Conservation (phyloP, 2,113 vertebrate species). For the Sterrhoptilus dennistouni region DNA sequence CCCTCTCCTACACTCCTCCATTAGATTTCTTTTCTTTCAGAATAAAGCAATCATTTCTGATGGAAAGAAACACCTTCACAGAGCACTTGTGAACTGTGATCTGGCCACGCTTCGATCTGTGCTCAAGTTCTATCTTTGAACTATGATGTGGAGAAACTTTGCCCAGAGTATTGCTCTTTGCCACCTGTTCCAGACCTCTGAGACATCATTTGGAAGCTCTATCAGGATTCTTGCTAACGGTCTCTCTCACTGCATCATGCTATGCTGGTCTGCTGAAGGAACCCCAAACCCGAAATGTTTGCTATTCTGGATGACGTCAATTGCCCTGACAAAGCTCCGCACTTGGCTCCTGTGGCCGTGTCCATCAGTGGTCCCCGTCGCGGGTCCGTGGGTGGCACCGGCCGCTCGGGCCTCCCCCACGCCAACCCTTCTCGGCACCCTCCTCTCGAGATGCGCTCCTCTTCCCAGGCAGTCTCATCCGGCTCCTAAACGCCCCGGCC, state of each 20-base stretch:
- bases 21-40: not conserved
- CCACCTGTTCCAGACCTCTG: not conserved
- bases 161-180: not conserved
- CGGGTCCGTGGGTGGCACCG: not conserved
- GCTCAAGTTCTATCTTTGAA: not conserved
- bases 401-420: not conserved
- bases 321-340: not conserved
- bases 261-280: not conserved
- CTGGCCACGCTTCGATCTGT: not conserved
- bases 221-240: not conserved
- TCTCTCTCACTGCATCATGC: not conserved
- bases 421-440: not conserved
- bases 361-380: not conserved
- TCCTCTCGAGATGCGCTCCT: not conserved
- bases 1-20: rapidly evolving
- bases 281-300: not conserved
- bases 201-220: not conserved
- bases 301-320: not conserved
- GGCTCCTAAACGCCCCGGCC: not conserved
- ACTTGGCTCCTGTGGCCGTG: not conserved
- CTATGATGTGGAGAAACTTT: not conserved
- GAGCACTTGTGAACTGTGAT: not conserved
- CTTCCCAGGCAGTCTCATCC: not conserved
- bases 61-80: not conserved
- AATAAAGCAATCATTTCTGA: not conserved